Evolutionary conservation across 2,797 vertebrate species (phyloP), one percentile per base, ranked within the genome.

Genomic region (Peromyscus nudipes): DNA sequence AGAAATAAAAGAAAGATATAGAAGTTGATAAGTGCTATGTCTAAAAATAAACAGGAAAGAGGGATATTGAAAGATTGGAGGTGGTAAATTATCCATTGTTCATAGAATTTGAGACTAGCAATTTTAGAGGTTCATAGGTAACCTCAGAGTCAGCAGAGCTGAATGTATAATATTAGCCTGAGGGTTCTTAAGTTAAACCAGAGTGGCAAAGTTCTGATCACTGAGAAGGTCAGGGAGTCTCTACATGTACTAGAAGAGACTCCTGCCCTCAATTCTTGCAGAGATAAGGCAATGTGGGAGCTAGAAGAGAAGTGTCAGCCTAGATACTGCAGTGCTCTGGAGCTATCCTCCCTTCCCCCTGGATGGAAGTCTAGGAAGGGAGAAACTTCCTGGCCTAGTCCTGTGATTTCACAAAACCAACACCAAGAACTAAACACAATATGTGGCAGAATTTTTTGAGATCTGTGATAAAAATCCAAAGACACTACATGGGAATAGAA

Each of bases 401-500:
- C 31, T 69, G 7, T 79, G n/a, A 75, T 79, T 79, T 69, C 86
- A 25, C 19, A 85, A 49, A 67, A 79, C 3, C 43, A 86, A 86
- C n/a, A 13, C 52, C n/a, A 81, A 64, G 21, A 87, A 62, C 13
- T 90, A 94, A 93, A 31, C 67, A 79, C 9, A 93, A 52, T 60
- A 71, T 9, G 64, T 86, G 89, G 17, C 1, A 92, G 16, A 89
- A 69, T 91, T 94, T 69, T 23, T 34, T 75, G 55, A 64, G 2
- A 84, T 76, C 64, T 93, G 2, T 79, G n/a, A 86, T 67, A 86
- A n/a, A 94, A 94, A 83, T 80, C 19, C 37, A 93, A 97, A 89
- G 9, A 76, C 8, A 92, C 2, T 8, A 89, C 37, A 77, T 79
- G 62, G 25, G 23, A 23, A 60, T 65, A 71, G 9, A 84, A 29